These are phyloP conservation scores for Caenorhabditis sp. DNA, from an alignment of 2,888 invertebrate genomes.

Conservation along the genomic window DNA sequence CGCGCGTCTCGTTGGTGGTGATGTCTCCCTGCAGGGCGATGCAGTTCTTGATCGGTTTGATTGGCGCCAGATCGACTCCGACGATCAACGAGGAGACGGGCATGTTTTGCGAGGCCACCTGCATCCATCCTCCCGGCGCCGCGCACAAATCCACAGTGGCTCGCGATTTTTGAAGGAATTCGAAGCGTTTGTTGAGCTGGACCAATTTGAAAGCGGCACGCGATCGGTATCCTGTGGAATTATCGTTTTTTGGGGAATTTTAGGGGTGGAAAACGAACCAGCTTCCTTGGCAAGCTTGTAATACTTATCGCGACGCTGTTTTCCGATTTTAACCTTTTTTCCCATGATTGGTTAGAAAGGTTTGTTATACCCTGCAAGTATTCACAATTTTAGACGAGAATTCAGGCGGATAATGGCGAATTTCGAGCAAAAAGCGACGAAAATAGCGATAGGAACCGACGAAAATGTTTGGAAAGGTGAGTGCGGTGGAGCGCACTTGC, in stretches of 20 bases:
- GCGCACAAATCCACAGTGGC: slow-evolving; percentile 98
- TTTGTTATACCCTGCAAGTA: slow-evolving; percentile 32
- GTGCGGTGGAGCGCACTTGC: slow-evolving; percentile 38
- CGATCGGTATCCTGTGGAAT: slow-evolving; percentile 90
- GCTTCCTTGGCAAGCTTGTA: slow-evolving; percentile 98
- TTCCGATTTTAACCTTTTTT: slow-evolving; percentile 95
- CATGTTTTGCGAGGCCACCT: slow-evolving; percentile 96
- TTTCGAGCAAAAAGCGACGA: background rate
- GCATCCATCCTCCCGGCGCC: slow-evolving; percentile 88
- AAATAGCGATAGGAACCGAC: background rate
- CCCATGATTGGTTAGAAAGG: slow-evolving; percentile 84
- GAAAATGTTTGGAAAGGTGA: slow-evolving; percentile 8
- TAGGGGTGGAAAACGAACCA: slow-evolving; percentile 82
- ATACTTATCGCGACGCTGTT: slow-evolving; percentile 97
- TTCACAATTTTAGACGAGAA: background rate
- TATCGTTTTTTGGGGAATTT: slow-evolving; percentile 1
- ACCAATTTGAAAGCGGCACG: slow-evolving; percentile 99
- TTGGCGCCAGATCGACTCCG: slow-evolving; percentile 94
- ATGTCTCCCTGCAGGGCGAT: slow-evolving; percentile 94
- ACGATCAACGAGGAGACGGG: slow-evolving; percentile 82
- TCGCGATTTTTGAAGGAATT: slow-evolving; percentile 94
- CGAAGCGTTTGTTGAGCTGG: slow-evolving; percentile 96
- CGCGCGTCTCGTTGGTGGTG: slow-evolving; percentile 86
- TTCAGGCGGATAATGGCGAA: background rate
- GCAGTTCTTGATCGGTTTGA: slow-evolving; percentile 91